Evolutionary conservation across 2,113 vertebrate species (phyloP), one percentile per base, ranked within the genome.

Genomic region (Osmerus mordax): DNA sequence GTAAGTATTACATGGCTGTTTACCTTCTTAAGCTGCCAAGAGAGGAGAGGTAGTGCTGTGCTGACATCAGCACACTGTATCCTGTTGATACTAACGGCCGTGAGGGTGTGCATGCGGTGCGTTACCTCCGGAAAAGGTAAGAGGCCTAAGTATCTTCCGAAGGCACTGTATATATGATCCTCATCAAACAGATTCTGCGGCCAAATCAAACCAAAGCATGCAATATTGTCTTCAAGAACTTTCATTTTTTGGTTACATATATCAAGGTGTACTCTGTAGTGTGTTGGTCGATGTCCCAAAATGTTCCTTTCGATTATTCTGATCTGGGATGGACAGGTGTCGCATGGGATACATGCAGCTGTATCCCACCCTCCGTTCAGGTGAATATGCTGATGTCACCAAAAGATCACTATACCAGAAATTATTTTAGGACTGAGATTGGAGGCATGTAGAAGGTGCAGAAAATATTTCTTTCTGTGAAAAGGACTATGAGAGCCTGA

Each of bases 361-460:
- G 52, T 72, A 47, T 71, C n/a, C n/a, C 61, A 41, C 58, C 63
- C 63, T 65, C 41, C 55, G 14, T 66, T 62, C 64, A 25, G 60
- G 61, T 74, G 56, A 83, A 74, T 70, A 47, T 65, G 65, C 67
- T 67, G 66, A 60, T 36, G 47, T 53, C 15, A 62, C 19, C 13
- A 69, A 47, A 36, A 65, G 64, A 71, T 60, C 70, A 32, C 36
- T 73, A 47, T 56, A 1, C 21, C 52, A 58, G 64, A 70, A 16
- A 36, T 69, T 51, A 47, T 51, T 67, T 55, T 61, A 25, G 63
- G 64, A 74, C 77, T 73, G 70, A 77, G 71, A 69, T 55, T 69
- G 25, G 76, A 76, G 75, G 73, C 65, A 65, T 77, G 76, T 72
- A 74, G 25, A 76, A 61, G 55, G 62, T 70, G 66, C 67, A 55